These are phyloP conservation scores for Rhynchomys soricoides DNA, from an alignment of 2,113 vertebrate species.

Conservation along the genomic window DNA sequence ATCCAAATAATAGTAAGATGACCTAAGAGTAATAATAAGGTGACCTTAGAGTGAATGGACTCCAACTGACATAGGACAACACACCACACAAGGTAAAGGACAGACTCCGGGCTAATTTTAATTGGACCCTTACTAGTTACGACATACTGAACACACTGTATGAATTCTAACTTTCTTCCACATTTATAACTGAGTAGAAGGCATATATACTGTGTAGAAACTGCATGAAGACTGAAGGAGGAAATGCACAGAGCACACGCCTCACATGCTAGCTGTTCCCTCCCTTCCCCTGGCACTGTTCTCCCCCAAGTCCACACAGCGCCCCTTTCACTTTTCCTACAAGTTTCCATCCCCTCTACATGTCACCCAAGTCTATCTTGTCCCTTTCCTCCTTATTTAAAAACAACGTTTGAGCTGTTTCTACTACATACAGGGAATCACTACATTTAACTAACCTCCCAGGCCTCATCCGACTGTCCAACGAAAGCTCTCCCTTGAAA, in stretches of 20 bases:
- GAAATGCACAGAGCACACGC: not conserved
- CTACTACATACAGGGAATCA: not conserved
- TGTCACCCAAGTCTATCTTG: not conserved
- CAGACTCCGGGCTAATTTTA: not conserved
- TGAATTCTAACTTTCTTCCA: conserved; percentile 20
- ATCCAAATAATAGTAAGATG: not conserved
- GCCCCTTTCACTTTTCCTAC: not conserved
- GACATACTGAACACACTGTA: not conserved
- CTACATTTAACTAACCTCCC: conserved; percentile 39
- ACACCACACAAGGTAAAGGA: not conserved
- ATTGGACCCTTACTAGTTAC: not conserved
- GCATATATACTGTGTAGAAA: not conserved
- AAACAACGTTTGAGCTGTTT: conserved; percentile 25
- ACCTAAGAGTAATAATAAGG: not conserved
- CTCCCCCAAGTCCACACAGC: not conserved
- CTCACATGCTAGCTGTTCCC: not conserved
- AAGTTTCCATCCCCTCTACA: conserved; percentile 46
- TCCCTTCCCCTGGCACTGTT: not conserved
- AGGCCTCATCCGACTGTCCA: conserved; percentile 47
- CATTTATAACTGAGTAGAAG: not conserved
- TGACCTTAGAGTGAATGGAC: not conserved
- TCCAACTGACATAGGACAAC: not conserved
- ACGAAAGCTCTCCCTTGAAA: conserved; percentile 47
- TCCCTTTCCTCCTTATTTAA: conserved; percentile 24
- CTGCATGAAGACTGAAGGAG: conserved; percentile 9